Percentiles rank a stretch among this genome's conserved stretches.
Evolutionary conservation across 2,797 vertebrate genomes (phyloP).

Genomic region (Anguilla marmorata): DNA sequence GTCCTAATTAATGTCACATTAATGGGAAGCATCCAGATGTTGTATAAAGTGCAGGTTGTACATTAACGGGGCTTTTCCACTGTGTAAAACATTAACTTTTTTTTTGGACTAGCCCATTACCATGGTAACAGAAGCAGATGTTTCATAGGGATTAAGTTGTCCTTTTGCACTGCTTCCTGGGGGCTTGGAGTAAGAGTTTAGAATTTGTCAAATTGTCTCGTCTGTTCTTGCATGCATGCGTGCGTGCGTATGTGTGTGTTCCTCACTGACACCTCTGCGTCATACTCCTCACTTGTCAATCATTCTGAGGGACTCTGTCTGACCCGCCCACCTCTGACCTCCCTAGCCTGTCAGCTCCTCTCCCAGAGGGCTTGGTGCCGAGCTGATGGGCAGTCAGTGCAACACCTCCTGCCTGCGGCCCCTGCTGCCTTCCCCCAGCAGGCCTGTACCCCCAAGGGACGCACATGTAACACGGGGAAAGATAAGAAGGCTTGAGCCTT

Average conservation of each 20-base stretch:
- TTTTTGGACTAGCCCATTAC: not conserved
- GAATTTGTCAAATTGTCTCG: not conserved
- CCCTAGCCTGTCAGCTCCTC: not conserved
- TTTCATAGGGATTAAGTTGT: not conserved
- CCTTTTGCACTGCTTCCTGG: not conserved
- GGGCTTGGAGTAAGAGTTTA: not conserved
- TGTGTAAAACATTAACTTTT: not conserved
- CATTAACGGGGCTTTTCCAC: not conserved
- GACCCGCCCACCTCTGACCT: slow-evolving; percentile 34
- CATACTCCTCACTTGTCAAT: not conserved
- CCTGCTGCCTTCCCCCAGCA: not conserved
- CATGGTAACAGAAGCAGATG: not conserved
- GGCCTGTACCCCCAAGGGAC: not conserved
- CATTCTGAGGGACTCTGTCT: slow-evolving; percentile 17
- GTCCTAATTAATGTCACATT: not conserved
- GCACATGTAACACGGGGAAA: not conserved
- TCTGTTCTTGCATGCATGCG: not conserved
- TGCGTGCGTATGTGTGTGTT: not conserved
- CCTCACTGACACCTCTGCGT: slow-evolving; percentile 9
- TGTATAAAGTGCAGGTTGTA: not conserved
- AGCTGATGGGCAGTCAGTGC: not conserved
- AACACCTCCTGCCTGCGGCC: not conserved
- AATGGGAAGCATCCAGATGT: not conserved
- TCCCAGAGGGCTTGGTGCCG: not conserved
- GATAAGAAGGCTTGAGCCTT: not conserved